Evolutionary conservation across 2,888 invertebrate species (phyloP), one percentile per base, ranked within the genome.

Genomic region (Acleris laterana): DNA sequence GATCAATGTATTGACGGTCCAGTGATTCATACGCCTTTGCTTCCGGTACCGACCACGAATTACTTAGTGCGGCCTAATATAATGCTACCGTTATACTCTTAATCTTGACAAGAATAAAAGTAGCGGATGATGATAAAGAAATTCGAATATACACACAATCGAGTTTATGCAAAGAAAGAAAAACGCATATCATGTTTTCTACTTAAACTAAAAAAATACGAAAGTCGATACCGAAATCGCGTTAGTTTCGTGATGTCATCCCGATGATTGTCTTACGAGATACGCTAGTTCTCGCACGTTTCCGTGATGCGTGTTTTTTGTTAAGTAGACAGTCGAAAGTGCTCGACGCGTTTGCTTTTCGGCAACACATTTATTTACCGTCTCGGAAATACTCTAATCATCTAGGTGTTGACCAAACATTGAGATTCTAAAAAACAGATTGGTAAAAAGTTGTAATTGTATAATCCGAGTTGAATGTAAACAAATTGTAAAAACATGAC

Each of bases 201-300:
- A 52, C 46, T 46, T 46, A 46, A 46, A 46, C 46, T 46, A 46
- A 66, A 64, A 65, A 68, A 66, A 68, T 62, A 51, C 61, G 65
- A 69, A 59, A 66, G 67, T 70, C 56, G 63, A 46, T 68, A 70
- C 69, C 69, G 71, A 64, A 61, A 68, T 60, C 63, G 63, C 63
- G 51, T 61, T 51, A 64, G 63, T 65, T 68, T 67, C 62, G 70
- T 74, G 67, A 68, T 57, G 68, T 74, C 73, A 71, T 69, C 65
- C 38, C 62, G 69, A 72, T 72, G 57, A 68, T 67, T 66, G 71
- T 71, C 71, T 60, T 57, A 55, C 50, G 57, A 53, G 25, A 53
- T 69, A 67, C 57, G 69, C 64, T 65, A 70, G 68, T 68, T 72
- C 28, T 69, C 50, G 62, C 68, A 69, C 66, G 70, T 68, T 64